Percentiles rank a stretch among this genome's conserved stretches.
phyloP scores from a whole-genome alignment of 2,888 invertebrate genomes.

The Cerceris rybyensis region DNA sequence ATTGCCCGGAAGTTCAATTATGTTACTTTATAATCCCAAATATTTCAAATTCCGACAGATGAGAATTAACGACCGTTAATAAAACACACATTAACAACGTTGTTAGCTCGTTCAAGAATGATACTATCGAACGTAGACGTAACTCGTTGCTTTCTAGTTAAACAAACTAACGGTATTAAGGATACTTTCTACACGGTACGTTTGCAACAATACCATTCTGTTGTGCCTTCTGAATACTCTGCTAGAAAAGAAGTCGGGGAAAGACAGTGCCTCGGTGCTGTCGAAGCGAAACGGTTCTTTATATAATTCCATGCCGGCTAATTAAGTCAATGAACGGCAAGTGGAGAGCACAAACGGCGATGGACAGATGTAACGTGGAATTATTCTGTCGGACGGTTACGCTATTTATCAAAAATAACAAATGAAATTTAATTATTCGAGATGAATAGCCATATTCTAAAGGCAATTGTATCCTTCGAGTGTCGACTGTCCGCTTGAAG shows the following conservation, averaged over 20 bases:
- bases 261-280: not conserved
- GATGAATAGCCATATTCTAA: too few relatives aligned
- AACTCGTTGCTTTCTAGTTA: conserved; percentile 14
- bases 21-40: too few relatives aligned
- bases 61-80: not conserved
- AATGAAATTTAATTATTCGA: too few relatives aligned
- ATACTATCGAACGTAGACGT: not conserved
- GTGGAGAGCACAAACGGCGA: conserved; percentile 21
- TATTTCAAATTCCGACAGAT: too few relatives aligned
- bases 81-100: not conserved
- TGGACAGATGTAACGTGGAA: conserved; percentile 27
- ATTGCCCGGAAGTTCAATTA: too few relatives aligned
- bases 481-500: too few relatives aligned
- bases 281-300: not conserved
- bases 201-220: not conserved
- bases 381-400: conserved; percentile 27
- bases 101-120: not conserved
- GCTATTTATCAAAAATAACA: not conserved
- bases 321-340: conserved; percentile 36
- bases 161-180: conserved; percentile 7
- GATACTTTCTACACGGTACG: conserved; percentile 4
- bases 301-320: conserved; percentile 15
- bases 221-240: not conserved
- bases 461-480: too few relatives aligned
- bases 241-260: not conserved